Conservation (phyloP, 2,113 vertebrate genomes). For the Malaclemys terrapin region DNA sequence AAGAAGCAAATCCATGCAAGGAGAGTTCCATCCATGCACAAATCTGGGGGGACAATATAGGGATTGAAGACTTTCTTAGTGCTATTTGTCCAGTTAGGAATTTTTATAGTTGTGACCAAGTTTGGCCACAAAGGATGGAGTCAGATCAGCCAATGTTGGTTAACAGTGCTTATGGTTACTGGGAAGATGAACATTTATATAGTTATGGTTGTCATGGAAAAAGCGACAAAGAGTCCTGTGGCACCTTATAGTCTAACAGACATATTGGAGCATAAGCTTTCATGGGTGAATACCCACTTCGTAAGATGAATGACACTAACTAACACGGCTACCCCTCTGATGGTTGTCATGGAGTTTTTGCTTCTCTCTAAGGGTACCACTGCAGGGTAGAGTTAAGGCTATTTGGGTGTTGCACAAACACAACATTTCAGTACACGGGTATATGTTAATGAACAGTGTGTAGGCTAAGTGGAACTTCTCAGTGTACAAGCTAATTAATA, state of each 20-base stretch:
- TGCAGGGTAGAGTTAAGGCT: slow-evolving; percentile 60
- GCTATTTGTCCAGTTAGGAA: not conserved
- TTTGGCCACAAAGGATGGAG: not conserved
- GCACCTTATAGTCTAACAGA: no score
- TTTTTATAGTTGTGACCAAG: slow-evolving; percentile 7
- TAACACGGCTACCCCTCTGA: no score
- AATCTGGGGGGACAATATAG: not conserved
- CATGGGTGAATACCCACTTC: no score
- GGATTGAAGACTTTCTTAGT: not conserved
- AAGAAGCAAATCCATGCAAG: not conserved
- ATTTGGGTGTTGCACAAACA: slow-evolving; percentile 60
- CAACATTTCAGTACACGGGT: slow-evolving; percentile 49
- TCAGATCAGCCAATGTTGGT: not conserved
- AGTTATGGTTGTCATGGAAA: not conserved
- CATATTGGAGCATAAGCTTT: no score
- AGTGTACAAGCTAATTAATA: slow-evolving; percentile 64
- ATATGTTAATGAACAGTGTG: slow-evolving; percentile 39
- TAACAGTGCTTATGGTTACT: slow-evolving; percentile 1
- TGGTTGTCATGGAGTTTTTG: slow-evolving; percentile 14
- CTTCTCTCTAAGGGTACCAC: slow-evolving; percentile 10
- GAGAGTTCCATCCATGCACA: not conserved
- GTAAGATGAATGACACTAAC: no score
- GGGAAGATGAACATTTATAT: not conserved
- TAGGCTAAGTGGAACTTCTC: slow-evolving; percentile 61
- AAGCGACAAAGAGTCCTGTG: no score